Evolutionary conservation across 2,888 invertebrate species (phyloP).

Genomic region (Aethes cnicana): DNA sequence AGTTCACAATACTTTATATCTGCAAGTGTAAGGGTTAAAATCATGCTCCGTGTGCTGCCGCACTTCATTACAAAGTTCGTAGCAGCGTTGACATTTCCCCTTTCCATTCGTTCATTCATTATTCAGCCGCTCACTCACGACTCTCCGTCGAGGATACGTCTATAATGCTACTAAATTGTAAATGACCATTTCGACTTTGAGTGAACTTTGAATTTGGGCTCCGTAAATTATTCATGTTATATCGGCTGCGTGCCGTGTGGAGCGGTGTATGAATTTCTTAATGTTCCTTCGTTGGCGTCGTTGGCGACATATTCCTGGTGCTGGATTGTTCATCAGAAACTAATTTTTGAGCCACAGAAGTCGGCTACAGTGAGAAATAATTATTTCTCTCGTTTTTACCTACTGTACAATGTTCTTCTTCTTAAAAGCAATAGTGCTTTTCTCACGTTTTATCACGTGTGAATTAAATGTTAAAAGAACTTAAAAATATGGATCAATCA

Average conservation of each 20-base stretch:
- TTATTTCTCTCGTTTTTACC: too few species aligned
- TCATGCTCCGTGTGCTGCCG: background rate
- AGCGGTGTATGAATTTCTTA: constrained; percentile 29
- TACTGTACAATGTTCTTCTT: too few species aligned
- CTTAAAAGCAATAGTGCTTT: too few species aligned
- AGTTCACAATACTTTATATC: background rate
- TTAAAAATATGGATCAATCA: too few species aligned
- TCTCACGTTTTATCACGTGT: too few species aligned
- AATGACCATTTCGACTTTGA: constrained; percentile 66
- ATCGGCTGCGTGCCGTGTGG: constrained; percentile 52
- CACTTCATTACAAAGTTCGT: constrained; percentile 31
- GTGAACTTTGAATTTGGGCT: constrained; percentile 61
- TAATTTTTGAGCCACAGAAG: too few species aligned
- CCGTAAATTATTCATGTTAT: constrained; percentile 64
- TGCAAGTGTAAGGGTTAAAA: background rate
- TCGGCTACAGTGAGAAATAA: too few species aligned
- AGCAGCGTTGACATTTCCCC: constrained; percentile 32
- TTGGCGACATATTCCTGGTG: background rate
- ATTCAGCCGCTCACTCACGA: constrained; percentile 49
- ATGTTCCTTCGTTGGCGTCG: constrained; percentile 13
- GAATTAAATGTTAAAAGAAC: too few species aligned
- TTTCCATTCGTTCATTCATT: constrained; percentile 46
- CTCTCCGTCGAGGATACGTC: constrained; percentile 48
- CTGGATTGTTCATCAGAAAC: too few species aligned
- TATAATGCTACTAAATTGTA: constrained; percentile 70